phyloP scores from a whole-genome alignment of 2,113 vertebrate species.

The Carassius auratus region DNA sequence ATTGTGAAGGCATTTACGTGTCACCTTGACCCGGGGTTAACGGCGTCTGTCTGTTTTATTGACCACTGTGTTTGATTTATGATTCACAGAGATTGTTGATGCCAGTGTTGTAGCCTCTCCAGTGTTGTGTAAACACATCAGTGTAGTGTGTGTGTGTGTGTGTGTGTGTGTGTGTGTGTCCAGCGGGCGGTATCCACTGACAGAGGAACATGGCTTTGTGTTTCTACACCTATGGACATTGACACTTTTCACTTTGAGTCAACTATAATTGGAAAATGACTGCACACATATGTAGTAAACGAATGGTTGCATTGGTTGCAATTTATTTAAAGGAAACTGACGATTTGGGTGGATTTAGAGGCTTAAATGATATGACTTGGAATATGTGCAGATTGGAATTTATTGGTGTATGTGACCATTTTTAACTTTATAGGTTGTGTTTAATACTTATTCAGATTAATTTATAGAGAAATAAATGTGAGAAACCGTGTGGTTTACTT shows the following conservation, averaged over 20 bases:
- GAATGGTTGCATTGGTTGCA: background rate
- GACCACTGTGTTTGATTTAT: slow-evolving; percentile 26
- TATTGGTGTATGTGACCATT: too few species aligned
- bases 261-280: background rate
- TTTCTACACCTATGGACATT: background rate
- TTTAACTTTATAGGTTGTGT: too few species aligned
- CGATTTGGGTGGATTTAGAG: slow-evolving; percentile 4
- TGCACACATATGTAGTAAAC: background rate
- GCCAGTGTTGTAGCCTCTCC: background rate
- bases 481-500: background rate
- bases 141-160: background rate
- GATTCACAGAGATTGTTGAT: background rate
- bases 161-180: background rate
- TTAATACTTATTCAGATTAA: background rate
- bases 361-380: background rate
- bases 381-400: background rate
- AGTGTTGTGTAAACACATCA: background rate
- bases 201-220: slow-evolving; percentile 12
- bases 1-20: slow-evolving; percentile 20
- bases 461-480: too few species aligned
- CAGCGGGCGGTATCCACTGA: slow-evolving; percentile 2
- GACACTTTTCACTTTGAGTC: background rate
- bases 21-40: slow-evolving; percentile 31
- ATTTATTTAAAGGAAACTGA: background rate
- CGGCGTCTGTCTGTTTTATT: background rate